phyloP scores from a whole-genome alignment of 2,113 vertebrate genomes.

The Pseudorhombus dupliciocellatus region DNA sequence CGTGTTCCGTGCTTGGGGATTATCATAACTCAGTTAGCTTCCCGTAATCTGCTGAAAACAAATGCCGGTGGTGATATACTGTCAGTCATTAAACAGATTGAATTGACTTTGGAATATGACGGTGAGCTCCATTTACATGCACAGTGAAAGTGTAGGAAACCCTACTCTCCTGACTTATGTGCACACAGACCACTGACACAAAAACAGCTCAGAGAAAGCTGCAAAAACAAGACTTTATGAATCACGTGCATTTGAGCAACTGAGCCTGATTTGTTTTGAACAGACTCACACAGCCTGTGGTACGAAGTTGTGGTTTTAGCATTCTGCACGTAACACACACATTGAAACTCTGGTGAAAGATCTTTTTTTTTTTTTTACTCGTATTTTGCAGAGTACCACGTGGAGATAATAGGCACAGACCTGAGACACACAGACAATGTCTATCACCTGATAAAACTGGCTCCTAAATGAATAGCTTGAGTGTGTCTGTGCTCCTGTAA shows the following conservation, averaged over 20 bases:
- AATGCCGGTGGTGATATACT: background rate
- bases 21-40: slow-evolving; percentile 3
- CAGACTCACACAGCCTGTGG: background rate
- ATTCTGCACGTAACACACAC: background rate
- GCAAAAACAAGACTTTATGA: background rate
- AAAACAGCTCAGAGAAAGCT: background rate
- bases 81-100: background rate
- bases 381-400: no score
- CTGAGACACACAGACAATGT: no score
- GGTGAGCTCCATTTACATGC: background rate
- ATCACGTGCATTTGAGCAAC: slow-evolving; percentile 28
- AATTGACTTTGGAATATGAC: background rate
- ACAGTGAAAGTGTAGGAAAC: slow-evolving; percentile 7
- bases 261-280: slow-evolving; percentile 15
- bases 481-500: background rate
- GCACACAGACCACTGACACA: slow-evolving; percentile 13
- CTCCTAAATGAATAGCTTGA: no score
- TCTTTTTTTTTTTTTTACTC: no score
- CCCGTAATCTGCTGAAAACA: slow-evolving; percentile 2
- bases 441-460: no score
- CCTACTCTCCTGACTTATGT: slow-evolving; percentile 15
- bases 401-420: no score
- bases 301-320: no score
- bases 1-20: slow-evolving; percentile 6
- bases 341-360: no score